These are phyloP conservation scores for Cyrtorhinus lividipennis DNA, from an alignment of 1,140 invertebrate genomes.

Conservation along the genomic window DNA sequence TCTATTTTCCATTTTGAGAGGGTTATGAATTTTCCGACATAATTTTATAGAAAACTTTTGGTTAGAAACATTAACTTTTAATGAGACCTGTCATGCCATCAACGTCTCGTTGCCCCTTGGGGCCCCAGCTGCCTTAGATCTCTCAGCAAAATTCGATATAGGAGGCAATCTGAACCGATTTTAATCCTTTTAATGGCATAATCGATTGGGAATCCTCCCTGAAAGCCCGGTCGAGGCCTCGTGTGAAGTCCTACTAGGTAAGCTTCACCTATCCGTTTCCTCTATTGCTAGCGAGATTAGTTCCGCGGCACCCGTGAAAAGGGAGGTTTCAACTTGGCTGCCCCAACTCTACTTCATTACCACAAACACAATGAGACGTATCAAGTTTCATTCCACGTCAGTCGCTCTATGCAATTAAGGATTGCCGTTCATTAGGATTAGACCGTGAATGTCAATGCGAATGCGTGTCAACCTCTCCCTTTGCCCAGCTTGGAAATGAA, in stretches of 20 bases:
- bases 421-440: neutral
- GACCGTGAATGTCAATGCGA: neutral
- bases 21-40: too few relatives aligned
- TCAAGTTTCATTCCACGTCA: neutral
- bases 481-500: too few relatives aligned
- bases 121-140: too few relatives aligned
- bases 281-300: conserved; percentile 1
- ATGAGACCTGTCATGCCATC: too few relatives aligned
- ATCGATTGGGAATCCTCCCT: neutral
- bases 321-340: neutral
- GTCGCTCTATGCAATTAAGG: neutral
- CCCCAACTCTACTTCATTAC: neutral
- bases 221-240: too few relatives aligned
- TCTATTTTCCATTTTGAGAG: too few relatives aligned
- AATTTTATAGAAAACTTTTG: too few relatives aligned
- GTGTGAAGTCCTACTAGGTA: neutral
- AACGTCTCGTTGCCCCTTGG: too few relatives aligned
- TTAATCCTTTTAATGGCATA: neutral
- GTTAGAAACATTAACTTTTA: too few relatives aligned
- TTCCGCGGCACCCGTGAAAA: neutral
- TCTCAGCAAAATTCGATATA: too few relatives aligned
- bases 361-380: conserved; percentile 1
- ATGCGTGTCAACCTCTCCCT: neutral
- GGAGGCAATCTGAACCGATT: conserved; percentile 1
- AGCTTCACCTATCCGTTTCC: neutral